phyloP scores from a whole-genome alignment of 2,797 vertebrate genomes.

The Helostoma temminkii region DNA sequence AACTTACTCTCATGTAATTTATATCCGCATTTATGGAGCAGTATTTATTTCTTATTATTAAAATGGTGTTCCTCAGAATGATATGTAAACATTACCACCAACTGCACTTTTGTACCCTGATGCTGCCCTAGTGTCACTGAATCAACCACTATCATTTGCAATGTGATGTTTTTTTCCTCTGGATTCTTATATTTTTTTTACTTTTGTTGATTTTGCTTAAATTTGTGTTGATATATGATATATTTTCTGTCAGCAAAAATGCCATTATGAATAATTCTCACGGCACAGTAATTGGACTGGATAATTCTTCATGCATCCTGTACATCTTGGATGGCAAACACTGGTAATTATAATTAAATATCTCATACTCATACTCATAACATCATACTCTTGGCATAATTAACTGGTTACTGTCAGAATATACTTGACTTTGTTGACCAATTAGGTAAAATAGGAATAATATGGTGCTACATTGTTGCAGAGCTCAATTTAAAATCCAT shows the following conservation, averaged over 20 bases:
- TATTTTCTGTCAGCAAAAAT: slow-evolving; percentile 19
- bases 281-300: slow-evolving; percentile 12
- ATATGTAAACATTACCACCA: slow-evolving; percentile 1
- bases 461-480: background rate
- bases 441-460: background rate
- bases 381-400: background rate
- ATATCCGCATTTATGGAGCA: slow-evolving; percentile 4
- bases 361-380: slow-evolving; percentile 24
- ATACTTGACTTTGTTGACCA: slow-evolving; percentile 31
- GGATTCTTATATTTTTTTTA: too few relatives aligned
- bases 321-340: slow-evolving; percentile 12
- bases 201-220: slow-evolving; percentile 5
- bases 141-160: background rate
- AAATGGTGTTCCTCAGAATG: background rate
- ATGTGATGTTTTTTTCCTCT: slow-evolving; percentile 8
- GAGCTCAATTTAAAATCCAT: background rate
- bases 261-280: slow-evolving; percentile 19
- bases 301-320: slow-evolving; percentile 6
- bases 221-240: slow-evolving; percentile 7
- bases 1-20: background rate
- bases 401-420: slow-evolving; percentile 22
- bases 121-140: background rate
- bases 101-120: background rate
- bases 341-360: slow-evolving; percentile 40
- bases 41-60: slow-evolving; percentile 7